phyloP scores from a whole-genome alignment of 2,888 invertebrate genomes.

The Volucella inflata region DNA sequence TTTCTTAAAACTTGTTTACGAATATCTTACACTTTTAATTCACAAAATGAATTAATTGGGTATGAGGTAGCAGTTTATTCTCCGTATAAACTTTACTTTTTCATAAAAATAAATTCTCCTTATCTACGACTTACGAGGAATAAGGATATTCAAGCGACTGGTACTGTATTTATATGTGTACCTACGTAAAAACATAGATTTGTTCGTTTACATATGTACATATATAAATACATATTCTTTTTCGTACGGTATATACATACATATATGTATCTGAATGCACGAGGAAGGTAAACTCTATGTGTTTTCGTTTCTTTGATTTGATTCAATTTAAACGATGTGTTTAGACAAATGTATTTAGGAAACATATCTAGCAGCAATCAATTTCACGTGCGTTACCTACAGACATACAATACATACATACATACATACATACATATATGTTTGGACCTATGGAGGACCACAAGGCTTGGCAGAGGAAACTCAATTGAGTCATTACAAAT shows the following conservation, averaged over 20 bases:
- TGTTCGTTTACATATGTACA: too few relatives aligned
- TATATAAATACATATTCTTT: too few relatives aligned
- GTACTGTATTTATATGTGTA: too few relatives aligned
- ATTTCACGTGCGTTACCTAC: constrained; percentile 2
- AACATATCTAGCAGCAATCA: constrained; percentile 26
- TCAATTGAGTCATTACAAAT: constrained; percentile 71
- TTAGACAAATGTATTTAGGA: constrained; percentile 32
- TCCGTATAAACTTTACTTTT: too few relatives aligned
- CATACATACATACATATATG: neutral
- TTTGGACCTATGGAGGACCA: neutral
- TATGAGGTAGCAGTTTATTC: too few relatives aligned
- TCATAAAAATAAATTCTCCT: too few relatives aligned
- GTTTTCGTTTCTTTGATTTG: constrained; percentile 40
- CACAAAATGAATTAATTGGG: too few relatives aligned
- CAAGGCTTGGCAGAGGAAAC: constrained; percentile 58
- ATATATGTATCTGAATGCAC: neutral
- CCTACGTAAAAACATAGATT: too few relatives aligned
- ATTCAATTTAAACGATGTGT: constrained; percentile 45
- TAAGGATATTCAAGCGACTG: too few relatives aligned
- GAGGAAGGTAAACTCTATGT: neutral
- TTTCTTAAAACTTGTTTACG: too few relatives aligned
- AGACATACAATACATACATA: neutral
- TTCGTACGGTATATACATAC: neutral
- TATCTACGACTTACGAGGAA: too few relatives aligned
- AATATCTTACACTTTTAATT: too few relatives aligned